Evolutionary conservation across 2,888 invertebrate species (phyloP).

Genomic region (Drosophila barbarae): DNA sequence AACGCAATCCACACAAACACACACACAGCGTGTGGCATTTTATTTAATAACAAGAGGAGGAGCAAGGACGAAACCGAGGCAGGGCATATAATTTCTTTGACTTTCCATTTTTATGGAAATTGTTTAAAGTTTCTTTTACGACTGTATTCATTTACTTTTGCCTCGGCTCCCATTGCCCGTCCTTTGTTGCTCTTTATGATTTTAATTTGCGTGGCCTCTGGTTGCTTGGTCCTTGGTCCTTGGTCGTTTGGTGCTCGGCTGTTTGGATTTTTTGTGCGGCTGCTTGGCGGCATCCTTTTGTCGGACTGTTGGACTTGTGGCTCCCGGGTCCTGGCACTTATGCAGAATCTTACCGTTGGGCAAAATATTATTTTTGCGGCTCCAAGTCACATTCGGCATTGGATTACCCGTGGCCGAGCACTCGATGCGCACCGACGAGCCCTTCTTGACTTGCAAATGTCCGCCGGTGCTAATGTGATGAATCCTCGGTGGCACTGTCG

Average conservation of each 20-base stretch:
- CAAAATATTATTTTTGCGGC: constrained; percentile 81
- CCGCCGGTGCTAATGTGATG: constrained; percentile 83
- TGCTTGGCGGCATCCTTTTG: constrained; percentile 32
- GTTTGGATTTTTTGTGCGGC: constrained; percentile 14
- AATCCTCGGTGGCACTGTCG: constrained; percentile 84
- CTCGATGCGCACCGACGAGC: constrained; percentile 87
- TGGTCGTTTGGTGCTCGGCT: not conserved
- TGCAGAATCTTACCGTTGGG: constrained; percentile 79
- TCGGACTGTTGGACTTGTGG: constrained; percentile 3
- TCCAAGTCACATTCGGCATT: constrained; percentile 89
- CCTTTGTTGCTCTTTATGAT: constrained; percentile 45
- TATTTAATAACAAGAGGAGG: constrained; percentile 60
- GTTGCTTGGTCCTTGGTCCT: constrained; percentile 10
- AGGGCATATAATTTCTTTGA: constrained; percentile 58
- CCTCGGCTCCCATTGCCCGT: constrained; percentile 9
- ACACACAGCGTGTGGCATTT: constrained; percentile 45
- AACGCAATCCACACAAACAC: constrained; percentile 9
- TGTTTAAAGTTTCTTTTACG: constrained; percentile 59
- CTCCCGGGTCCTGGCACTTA: constrained; percentile 46
- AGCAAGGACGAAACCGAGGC: constrained; percentile 2
- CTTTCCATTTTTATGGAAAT: constrained; percentile 72
- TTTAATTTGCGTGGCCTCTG: constrained; percentile 44
- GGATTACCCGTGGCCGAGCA: constrained; percentile 90
- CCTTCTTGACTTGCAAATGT: constrained; percentile 85
- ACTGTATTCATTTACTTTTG: constrained; percentile 61